A percentile compares a stretch with the other conserved stretches of the same genome.
Conservation (phyloP, 1,140 invertebrate genomes). For the Drosophila seguyi region DNA sequence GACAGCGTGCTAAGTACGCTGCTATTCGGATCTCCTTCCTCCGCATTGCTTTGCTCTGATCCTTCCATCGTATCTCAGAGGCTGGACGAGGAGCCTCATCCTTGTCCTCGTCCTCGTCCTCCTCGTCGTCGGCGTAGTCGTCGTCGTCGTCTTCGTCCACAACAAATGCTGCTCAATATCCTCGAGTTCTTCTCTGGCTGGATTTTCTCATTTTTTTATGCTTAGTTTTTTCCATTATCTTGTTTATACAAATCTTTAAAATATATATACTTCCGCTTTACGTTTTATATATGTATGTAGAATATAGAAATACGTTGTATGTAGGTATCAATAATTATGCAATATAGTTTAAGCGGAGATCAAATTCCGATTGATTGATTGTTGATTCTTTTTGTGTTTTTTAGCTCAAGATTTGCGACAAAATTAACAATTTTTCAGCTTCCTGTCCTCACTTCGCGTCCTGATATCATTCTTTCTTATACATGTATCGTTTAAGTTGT, state of each 20-base stretch:
- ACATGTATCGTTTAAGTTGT: background rate
- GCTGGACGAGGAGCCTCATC: too few relatives aligned
- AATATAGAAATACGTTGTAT: slow-evolving; percentile 61
- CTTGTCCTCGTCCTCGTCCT: too few relatives aligned
- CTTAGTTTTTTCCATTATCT: slow-evolving; percentile 16
- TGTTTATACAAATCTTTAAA: slow-evolving; percentile 72
- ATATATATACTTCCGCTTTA: slow-evolving; percentile 66
- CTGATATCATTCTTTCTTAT: slow-evolving; percentile 14
- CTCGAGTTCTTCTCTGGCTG: slow-evolving; percentile 14
- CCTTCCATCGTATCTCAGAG: background rate
- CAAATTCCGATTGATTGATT: slow-evolving; percentile 74
- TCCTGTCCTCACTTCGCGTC: slow-evolving; percentile 10
- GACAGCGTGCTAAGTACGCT: slow-evolving; percentile 51
- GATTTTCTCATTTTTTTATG: slow-evolving; percentile 10
- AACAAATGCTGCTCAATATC: slow-evolving; percentile 11
- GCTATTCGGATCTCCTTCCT: slow-evolving; percentile 4
- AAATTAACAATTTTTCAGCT: slow-evolving; percentile 10
- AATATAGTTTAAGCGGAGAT: slow-evolving; percentile 77
- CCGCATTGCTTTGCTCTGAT: background rate
- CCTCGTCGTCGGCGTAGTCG: too few relatives aligned
- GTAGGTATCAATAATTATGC: slow-evolving; percentile 57
- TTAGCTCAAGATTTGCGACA: slow-evolving; percentile 34
- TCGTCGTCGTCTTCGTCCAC: background rate
- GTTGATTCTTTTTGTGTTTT: slow-evolving; percentile 35
- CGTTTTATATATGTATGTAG: slow-evolving; percentile 30